These are phyloP conservation scores for Psittacula cyanocephala DNA, from an alignment of 2,113 vertebrate species.

Conservation along the genomic window DNA sequence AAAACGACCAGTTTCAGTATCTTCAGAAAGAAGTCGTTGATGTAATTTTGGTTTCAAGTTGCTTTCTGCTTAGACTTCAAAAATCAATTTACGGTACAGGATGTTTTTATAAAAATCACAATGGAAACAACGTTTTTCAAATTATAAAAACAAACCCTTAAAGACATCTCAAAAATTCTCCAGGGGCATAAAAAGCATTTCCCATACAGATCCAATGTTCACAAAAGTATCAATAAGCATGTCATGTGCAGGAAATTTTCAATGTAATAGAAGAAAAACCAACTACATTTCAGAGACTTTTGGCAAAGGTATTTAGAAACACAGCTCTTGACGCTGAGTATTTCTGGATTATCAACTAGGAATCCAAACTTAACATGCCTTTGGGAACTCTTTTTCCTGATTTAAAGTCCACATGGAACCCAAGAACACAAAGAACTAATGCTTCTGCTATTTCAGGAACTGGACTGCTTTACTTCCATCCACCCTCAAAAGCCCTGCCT, in stretches of 20 bases:
- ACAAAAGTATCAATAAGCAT: conserved; percentile 1
- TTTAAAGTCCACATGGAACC: background rate
- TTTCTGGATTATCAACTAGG: conserved; percentile 22
- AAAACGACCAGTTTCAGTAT: background rate
- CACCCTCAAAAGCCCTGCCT: background rate
- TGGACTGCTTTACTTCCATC: conserved; percentile 19
- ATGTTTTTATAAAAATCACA: background rate
- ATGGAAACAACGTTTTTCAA: background rate
- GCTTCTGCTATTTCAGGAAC: conserved; percentile 35
- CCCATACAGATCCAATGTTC: background rate
- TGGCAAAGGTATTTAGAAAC: conserved; percentile 22
- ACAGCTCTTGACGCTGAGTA: background rate
- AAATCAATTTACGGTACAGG: background rate
- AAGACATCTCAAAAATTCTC: conserved; percentile 15
- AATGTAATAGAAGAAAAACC: background rate
- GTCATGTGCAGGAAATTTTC: conserved; percentile 12
- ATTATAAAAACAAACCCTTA: background rate
- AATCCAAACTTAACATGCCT: conserved; percentile 9
- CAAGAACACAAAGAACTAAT: conserved; percentile 23
- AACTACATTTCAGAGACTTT: conserved; percentile 1
- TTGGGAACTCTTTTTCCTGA: conserved; percentile 10
- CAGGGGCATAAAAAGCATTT: background rate
- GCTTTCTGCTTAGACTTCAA: background rate
- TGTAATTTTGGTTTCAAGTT: background rate
- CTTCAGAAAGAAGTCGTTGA: background rate